Evolutionary conservation across 2,113 vertebrate genomes (phyloP), one percentile per base, ranked within the genome.

Genomic region (Sula dactylatra): DNA sequence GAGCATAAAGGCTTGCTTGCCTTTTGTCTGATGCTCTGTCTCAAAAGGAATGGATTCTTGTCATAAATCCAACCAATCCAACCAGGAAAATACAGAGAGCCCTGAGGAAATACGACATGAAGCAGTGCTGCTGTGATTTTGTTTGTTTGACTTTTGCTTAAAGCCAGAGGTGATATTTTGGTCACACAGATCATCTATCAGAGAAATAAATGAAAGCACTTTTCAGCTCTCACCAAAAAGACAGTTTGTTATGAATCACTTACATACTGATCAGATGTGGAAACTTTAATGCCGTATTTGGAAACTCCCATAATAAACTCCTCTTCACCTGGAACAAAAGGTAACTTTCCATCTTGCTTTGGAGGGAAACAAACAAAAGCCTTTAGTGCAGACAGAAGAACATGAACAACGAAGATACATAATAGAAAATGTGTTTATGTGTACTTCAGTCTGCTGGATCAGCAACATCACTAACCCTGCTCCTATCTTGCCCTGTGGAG

Each of bases 311-410:
- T 98, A 76, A 99, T 98, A 97, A 99, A 98, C 91, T 99, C 99
- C 97, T 99, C 99, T 70, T 99, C 99, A 97, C 98, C 98, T 16
- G 99, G 99, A 80, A 99, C 98, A 94, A 99, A 99, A 42, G 99
- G 99, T 96, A 99, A 97, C 97, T 99, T 99, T 98, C 99, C 99
- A 89, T 99, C 99, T 99, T 99, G 99, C 99, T 99, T 98, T 98
- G 86, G 97, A 96, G 78, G 76, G 67, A 93, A 97, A 96, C 90
- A 76, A 95, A 92, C 78, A 91, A 42, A 82, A 66, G 76, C 54
- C 73, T 95, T 92, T 95, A 93, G 80, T 92, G 80, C 81, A 94
- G 73, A 88, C 67, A 86, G 58, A 71, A 83, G 54, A 90, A 65
- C 24, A 44, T 13, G 31, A 95, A 54, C 36, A 69, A 40, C 1